Conservation (phyloP, 2,797 vertebrate species). For the Pangasius macronema region DNA sequence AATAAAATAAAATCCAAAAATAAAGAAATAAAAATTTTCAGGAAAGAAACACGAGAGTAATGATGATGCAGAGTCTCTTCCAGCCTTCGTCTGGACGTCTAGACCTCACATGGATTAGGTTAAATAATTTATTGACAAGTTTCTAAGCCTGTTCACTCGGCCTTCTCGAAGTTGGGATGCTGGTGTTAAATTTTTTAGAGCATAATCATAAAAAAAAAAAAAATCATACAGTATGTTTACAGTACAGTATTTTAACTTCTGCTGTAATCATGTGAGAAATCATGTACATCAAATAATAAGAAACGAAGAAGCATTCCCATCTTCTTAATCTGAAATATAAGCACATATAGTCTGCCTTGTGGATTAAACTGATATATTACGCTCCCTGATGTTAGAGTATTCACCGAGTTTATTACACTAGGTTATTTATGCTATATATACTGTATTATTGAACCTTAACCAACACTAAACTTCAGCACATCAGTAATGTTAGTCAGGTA, state of each 20-base stretch:
- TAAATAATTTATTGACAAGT: neutral
- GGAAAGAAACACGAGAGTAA: neutral
- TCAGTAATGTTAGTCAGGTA: neutral
- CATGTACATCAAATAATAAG: neutral
- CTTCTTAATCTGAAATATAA: neutral
- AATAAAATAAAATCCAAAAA: no score
- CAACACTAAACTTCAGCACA: neutral
- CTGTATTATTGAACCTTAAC: neutral
- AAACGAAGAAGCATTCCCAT: neutral
- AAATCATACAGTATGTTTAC: no score
- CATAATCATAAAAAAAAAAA: neutral
- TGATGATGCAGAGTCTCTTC: neutral
- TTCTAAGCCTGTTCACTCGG: neutral
- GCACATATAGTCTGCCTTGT: neutral
- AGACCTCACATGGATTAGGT: constrained; percentile 1
- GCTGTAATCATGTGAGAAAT: neutral
- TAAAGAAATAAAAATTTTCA: neutral
- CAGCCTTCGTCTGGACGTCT: neutral
- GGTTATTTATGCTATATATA: no score
- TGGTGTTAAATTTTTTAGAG: neutral
- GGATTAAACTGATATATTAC: neutral
- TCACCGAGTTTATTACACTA: no score
- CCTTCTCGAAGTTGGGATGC: neutral
- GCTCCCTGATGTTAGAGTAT: no score
- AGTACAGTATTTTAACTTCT: neutral